Percentiles rank a stretch among this genome's conserved stretches.
phyloP scores from a whole-genome alignment of 2,113 vertebrate species.

The Leucoraja erinaceus region DNA sequence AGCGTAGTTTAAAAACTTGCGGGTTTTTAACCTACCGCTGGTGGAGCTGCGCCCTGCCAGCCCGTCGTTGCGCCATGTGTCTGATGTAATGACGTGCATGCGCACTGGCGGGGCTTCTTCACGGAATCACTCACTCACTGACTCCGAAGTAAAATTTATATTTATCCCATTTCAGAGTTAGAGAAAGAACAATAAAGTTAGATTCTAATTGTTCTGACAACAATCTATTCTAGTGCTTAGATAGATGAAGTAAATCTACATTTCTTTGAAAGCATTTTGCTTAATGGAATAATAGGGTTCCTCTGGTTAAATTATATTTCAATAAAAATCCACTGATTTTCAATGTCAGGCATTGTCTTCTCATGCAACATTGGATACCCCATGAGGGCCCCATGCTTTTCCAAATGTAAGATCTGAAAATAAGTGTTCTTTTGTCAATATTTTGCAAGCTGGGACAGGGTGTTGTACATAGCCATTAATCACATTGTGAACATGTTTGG shows the following conservation, averaged over 20 bases:
- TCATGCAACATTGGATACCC: neutral
- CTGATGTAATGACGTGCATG: too few species aligned
- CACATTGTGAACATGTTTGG: neutral
- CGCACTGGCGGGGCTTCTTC: too few species aligned
- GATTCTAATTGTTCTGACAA: neutral
- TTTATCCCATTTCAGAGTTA: neutral
- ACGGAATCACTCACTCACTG: too few species aligned
- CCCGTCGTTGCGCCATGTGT: too few species aligned
- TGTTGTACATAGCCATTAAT: constrained; percentile 13
- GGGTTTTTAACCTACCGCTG: too few species aligned
- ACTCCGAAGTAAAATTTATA: too few species aligned
- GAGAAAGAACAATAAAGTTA: neutral
- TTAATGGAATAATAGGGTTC: neutral
- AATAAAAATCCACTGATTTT: neutral
- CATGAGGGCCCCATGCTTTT: neutral
- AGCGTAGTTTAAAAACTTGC: too few species aligned
- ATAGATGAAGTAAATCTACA: neutral
- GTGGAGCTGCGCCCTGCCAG: too few species aligned
- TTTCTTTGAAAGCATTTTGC: neutral
- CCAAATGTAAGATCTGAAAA: neutral
- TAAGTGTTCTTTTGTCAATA: neutral
- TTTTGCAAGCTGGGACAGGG: constrained; percentile 9
- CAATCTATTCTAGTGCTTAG: neutral
- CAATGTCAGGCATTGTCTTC: neutral
- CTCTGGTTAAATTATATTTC: neutral